Percentiles rank a stretch among this genome's conserved stretches.
phyloP scores from a whole-genome alignment of 2,113 vertebrate species.

The Scomber scombrus region DNA sequence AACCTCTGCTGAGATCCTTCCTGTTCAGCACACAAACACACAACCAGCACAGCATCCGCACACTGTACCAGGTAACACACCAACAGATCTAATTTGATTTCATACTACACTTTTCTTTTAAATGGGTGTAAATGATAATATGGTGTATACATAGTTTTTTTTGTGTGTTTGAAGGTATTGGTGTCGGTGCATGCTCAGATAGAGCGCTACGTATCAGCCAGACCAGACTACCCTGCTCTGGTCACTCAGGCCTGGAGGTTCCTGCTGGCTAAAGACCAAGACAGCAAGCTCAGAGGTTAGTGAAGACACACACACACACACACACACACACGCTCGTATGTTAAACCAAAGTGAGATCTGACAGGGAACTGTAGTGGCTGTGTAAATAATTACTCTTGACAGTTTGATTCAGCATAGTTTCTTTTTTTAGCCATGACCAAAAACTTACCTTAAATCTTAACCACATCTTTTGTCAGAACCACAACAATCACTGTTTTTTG shows the following conservation, averaged over 20 bases:
- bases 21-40: slow-evolving; percentile 90
- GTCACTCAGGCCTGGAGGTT: slow-evolving; percentile 92
- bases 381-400: no score
- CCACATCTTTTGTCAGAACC: no score
- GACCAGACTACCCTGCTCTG: slow-evolving; percentile 89
- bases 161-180: slow-evolving; percentile 84
- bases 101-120: rapidly evolving
- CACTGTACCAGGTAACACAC: slow-evolving; percentile 91
- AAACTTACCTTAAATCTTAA: no score
- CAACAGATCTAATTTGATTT: neutral
- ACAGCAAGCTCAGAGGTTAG: slow-evolving; percentile 80
- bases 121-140: neutral
- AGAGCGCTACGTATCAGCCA: slow-evolving; percentile 87
- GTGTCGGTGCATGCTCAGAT: slow-evolving; percentile 93
- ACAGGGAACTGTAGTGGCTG: no score
- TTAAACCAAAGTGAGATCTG: neutral
- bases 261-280: slow-evolving; percentile 90
- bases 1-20: slow-evolving; percentile 93
- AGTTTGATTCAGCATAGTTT: no score
- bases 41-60: slow-evolving; percentile 87
- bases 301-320: neutral
- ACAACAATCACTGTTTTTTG: no score
- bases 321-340: neutral
- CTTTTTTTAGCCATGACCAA: no score
- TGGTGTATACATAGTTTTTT: neutral